A percentile compares a stretch with the other conserved stretches of the same genome.
Conservation (phyloP, 1,140 invertebrate species). For the Brachionus koreanus region DNA sequence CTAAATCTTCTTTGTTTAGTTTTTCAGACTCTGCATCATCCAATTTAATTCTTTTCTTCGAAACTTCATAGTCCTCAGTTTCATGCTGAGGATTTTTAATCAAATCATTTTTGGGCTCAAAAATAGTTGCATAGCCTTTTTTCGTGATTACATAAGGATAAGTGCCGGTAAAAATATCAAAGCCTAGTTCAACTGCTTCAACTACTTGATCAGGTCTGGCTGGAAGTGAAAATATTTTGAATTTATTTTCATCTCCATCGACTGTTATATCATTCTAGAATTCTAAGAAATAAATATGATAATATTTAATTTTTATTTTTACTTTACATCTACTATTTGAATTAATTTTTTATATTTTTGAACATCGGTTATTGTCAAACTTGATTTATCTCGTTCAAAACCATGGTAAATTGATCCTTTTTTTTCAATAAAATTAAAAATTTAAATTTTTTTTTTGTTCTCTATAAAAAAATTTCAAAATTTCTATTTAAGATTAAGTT, state of each 20-base stretch:
- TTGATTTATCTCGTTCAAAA: not conserved
- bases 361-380: not conserved
- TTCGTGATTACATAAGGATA: slow-evolving; percentile 17
- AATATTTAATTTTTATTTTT: not conserved
- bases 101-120: not conserved
- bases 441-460: too few relatives aligned
- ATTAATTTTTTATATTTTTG: slow-evolving; percentile 2
- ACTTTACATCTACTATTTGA: not conserved
- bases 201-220: slow-evolving; percentile 27
- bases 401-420: slow-evolving; percentile 5
- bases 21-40: not conserved
- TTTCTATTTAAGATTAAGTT: too few relatives aligned
- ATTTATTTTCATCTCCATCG: not conserved
- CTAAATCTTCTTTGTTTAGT: not conserved
- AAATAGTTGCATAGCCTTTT: not conserved
- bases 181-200: slow-evolving; percentile 31
- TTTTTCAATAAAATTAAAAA: too few relatives aligned
- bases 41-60: not conserved
- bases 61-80: not conserved
- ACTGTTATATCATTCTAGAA: not conserved
- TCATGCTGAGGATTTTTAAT: not conserved
- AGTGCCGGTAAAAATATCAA: slow-evolving; percentile 34
- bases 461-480: too few relatives aligned
- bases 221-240: slow-evolving; percentile 17
- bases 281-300: not conserved